Percentiles rank a stretch among this genome's conserved stretches.
Evolutionary conservation across 2,888 invertebrate genomes (phyloP).

Genomic region (Lamproptera curius): DNA sequence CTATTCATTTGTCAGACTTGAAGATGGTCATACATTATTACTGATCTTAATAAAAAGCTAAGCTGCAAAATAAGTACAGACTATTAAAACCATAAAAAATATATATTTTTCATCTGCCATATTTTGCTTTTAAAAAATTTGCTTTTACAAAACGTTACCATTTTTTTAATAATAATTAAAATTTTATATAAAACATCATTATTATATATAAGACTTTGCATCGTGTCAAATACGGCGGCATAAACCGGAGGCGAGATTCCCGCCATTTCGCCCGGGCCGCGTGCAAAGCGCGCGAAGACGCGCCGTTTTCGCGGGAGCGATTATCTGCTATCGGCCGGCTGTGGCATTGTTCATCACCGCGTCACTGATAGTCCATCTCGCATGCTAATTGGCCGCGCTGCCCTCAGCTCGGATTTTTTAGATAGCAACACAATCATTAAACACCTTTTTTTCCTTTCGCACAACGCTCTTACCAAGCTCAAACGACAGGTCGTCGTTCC

Average conservation of each 20-base stretch:
- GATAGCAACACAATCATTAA: slow-evolving; percentile 37
- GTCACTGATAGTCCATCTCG: slow-evolving; percentile 27
- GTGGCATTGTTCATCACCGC: slow-evolving; percentile 27
- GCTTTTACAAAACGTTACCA: too few species aligned
- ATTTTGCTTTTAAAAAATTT: too few species aligned
- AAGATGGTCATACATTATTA: too few species aligned
- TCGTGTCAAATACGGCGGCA: slow-evolving; percentile 25
- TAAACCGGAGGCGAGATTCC: slow-evolving; percentile 26
- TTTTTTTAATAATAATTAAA: too few species aligned
- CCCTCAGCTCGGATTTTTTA: slow-evolving; percentile 29
- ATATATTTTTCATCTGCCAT: too few species aligned
- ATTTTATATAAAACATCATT: too few species aligned
- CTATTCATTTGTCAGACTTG: too few species aligned
- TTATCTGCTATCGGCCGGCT: slow-evolving; percentile 29
- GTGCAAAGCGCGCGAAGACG: slow-evolving; percentile 32
- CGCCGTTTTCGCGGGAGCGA: slow-evolving; percentile 29
- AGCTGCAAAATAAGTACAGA: too few species aligned
- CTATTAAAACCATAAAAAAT: too few species aligned
- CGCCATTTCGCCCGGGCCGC: slow-evolving; percentile 20
- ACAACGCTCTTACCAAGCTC: neutral
- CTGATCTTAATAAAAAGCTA: too few species aligned
- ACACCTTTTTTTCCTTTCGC: slow-evolving; percentile 11
- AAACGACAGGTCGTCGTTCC: slow-evolving; percentile 3
- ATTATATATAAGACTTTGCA: too few species aligned
- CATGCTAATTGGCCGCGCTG: slow-evolving; percentile 31